Conservation (phyloP, 2,797 vertebrate species). For the Phataginus tricuspis region DNA sequence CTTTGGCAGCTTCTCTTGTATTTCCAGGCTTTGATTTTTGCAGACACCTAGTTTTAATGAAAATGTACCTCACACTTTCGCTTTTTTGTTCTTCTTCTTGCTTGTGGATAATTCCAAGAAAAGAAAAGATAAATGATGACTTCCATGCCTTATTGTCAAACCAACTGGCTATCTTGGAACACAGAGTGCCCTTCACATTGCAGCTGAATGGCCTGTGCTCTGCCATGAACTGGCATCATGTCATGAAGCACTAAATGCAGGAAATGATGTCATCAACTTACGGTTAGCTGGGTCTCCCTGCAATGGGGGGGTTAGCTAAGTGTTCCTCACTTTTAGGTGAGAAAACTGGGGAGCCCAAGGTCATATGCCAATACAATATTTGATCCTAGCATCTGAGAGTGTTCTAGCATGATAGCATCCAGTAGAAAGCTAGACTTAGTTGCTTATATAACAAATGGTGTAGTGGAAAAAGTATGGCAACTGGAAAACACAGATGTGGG, state of each 20-base stretch:
- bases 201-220: background rate
- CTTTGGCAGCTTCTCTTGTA: background rate
- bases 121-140: conserved; percentile 1
- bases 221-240: background rate
- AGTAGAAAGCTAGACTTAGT: background rate
- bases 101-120: conserved; percentile 27
- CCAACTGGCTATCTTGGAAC: background rate
- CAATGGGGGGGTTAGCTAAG: background rate
- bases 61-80: background rate
- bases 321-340: background rate
- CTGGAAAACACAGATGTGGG: background rate
- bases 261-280: background rate
- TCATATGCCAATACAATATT: background rate
- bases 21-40: background rate
- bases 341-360: background rate
- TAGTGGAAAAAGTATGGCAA: background rate
- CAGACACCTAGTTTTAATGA: background rate
- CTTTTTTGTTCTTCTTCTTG: background rate
- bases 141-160: background rate
- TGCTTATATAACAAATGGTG: no score
- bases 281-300: background rate
- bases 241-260: background rate
- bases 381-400: background rate
- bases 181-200: background rate
- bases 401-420: background rate